These are phyloP conservation scores for Xyrichtys novacula DNA, from an alignment of 2,797 vertebrate genomes.

Conservation along the genomic window DNA sequence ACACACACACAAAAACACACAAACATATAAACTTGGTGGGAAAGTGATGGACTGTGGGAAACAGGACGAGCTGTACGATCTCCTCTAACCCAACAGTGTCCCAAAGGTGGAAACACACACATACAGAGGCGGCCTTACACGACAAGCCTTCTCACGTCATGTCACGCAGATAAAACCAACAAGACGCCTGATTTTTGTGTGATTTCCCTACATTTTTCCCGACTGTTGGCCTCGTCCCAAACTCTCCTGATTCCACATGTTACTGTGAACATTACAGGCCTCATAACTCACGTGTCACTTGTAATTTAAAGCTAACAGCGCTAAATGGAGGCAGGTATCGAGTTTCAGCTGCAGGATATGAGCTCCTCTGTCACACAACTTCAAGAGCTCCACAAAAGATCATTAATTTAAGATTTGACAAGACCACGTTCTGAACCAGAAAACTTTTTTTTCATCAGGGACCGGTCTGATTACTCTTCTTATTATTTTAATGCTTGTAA, in stretches of 20 bases:
- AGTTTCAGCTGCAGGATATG: neutral
- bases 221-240: slow-evolving; percentile 17
- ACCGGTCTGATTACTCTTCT: too few relatives aligned
- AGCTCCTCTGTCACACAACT: neutral
- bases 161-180: slow-evolving; percentile 12
- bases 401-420: neutral
- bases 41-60: slow-evolving; percentile 68
- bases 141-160: slow-evolving; percentile 14
- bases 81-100: slow-evolving; percentile 28
- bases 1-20: slow-evolving; percentile 7
- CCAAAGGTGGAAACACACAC: slow-evolving; percentile 34
- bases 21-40: slow-evolving; percentile 32
- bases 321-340: neutral
- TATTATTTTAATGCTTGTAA: too few relatives aligned
- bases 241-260: slow-evolving; percentile 16
- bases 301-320: neutral
- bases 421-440: neutral
- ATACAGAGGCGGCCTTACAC: neutral
- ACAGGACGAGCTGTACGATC: slow-evolving; percentile 44
- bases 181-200: neutral
- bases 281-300: neutral
- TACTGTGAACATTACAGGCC: neutral
- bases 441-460: too few relatives aligned
- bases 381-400: neutral
- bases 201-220: neutral